Base-by-base conservation (phyloP, 2,888 invertebrate species). In the Blastobasis adustella region DNA sequence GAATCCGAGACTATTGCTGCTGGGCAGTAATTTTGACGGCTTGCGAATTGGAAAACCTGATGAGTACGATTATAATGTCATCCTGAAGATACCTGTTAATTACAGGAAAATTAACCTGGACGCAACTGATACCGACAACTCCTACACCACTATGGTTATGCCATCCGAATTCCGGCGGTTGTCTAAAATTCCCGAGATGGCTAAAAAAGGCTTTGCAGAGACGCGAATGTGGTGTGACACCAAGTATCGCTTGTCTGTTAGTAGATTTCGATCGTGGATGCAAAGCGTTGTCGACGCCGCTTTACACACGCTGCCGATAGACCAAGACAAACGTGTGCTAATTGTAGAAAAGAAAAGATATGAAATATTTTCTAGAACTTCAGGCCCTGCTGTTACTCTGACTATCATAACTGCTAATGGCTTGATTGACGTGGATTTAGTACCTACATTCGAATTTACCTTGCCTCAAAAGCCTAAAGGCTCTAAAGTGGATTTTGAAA, bases 1-100 rank as follows among this genome's bases (percentile, higher is more conserved):
- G 67, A 76, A 71, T 49, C 81, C 81, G 5, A 74, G 60, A 52
- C 58, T 81, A 36, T 77, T 72, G 57, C 80, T 73, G 54, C 66
- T 80, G 49, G 81, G 81, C 4, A 80, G 81, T 54, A 80, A 79
- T 55, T 81, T 71, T 54, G 81, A 80, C 50, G 73, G 78, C 39
- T 56, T 81, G 10, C 73, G 81, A 6, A 76, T 81, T 10, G 79
- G 80, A 1, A 65, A 73, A 45, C 76, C 81, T 5, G 78, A 70
- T 8, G 81, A 80, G 59, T 81, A 75, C 49, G 81, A 81, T 54
- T 70, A 80, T 10, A 80, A 80, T 54, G 62, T 81, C 6, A 66
- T 76, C 49, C 58, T 81, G 8, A 74, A 63, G 36, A 56, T 80
- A 53, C 77, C 69, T 39, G 54, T 81, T 2, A 67, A 80, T 55